These are phyloP conservation scores for Anagrus nilaparvatae DNA, from an alignment of 1,140 invertebrate species.

Conservation along the genomic window DNA sequence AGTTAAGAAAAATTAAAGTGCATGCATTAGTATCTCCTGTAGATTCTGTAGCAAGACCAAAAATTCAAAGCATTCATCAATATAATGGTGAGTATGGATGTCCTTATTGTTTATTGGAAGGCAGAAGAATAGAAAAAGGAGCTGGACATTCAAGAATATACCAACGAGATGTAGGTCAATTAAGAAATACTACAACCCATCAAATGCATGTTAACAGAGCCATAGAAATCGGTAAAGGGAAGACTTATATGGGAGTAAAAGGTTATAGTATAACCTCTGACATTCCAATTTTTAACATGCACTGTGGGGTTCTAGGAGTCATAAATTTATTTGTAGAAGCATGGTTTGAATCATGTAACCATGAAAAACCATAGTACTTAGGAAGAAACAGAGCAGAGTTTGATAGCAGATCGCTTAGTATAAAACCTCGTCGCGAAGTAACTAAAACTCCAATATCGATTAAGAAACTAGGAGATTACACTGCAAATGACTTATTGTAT, in stretches of 20 bases:
- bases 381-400: not conserved
- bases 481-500: not conserved
- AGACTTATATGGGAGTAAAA: not conserved
- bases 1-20: slow-evolving; percentile 11
- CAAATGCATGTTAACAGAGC: not conserved
- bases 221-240: not conserved
- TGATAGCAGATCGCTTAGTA: not conserved
- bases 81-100: slow-evolving; percentile 14
- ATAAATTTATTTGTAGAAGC: not conserved
- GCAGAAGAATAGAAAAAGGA: slow-evolving; percentile 3
- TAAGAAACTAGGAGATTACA: not conserved
- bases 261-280: not conserved
- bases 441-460: not conserved
- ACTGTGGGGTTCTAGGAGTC: not conserved
- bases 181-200: not conserved
- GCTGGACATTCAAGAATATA: slow-evolving; percentile 11
- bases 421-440: not conserved
- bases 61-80: slow-evolving; percentile 11
- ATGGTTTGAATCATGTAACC: not conserved
- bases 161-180: not conserved
- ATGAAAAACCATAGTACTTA: not conserved
- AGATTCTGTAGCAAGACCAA: slow-evolving; percentile 8
- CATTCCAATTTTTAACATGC: not conserved
- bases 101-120: slow-evolving; percentile 12
- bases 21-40: slow-evolving; percentile 8